Conservation (phyloP, 1,140 invertebrate genomes). For the Atta cephalotes region DNA sequence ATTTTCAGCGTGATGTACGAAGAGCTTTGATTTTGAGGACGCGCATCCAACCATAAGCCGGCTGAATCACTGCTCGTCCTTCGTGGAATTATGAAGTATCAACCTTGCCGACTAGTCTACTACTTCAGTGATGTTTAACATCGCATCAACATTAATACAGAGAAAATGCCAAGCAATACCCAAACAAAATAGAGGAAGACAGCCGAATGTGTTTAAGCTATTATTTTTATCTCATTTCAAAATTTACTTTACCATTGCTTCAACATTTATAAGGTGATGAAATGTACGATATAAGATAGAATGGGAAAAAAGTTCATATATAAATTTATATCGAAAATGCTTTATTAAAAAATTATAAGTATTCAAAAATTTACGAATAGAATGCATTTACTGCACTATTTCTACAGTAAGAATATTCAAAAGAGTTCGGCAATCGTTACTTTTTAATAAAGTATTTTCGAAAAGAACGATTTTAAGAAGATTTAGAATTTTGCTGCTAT, state of each 20-base stretch:
- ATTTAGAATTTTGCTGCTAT: too few species aligned
- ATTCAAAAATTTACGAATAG: too few species aligned
- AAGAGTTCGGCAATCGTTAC: too few species aligned
- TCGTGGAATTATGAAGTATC: slow-evolving; percentile 26
- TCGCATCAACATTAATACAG: neutral
- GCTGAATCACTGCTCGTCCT: slow-evolving; percentile 45
- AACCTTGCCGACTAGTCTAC: slow-evolving; percentile 21
- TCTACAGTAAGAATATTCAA: too few species aligned
- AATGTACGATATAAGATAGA: too few species aligned
- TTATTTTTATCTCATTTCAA: neutral
- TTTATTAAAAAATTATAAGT: too few species aligned
- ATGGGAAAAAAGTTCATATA: too few species aligned
- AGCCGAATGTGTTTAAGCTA: neutral
- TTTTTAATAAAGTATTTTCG: too few species aligned
- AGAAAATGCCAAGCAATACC: neutral
- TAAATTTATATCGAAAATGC: too few species aligned
- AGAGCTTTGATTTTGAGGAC: slow-evolving; percentile 66
- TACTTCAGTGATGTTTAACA: neutral
- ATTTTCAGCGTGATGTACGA: slow-evolving; percentile 47
- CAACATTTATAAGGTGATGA: neutral
- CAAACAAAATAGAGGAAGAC: neutral
- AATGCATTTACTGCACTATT: too few species aligned
- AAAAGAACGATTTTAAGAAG: too few species aligned
- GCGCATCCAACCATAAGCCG: slow-evolving; percentile 3
- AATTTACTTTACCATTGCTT: neutral